Conservation (phyloP, 2,888 invertebrate genomes). For the Agonopterix subpropinquella region DNA sequence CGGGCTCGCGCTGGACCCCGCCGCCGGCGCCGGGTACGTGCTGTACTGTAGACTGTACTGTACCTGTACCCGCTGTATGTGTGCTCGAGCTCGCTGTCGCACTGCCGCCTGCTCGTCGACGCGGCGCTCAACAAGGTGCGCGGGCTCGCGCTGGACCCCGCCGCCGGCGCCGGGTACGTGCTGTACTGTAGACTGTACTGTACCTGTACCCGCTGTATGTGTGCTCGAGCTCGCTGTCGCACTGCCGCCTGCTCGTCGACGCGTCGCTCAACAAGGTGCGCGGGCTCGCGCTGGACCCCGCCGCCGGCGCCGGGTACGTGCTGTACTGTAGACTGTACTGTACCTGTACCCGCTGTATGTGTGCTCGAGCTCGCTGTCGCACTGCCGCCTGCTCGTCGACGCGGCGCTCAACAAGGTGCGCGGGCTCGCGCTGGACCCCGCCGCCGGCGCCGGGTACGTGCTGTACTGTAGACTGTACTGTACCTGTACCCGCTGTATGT, state of each 20-base stretch:
- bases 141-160: conserved; percentile 87
- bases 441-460: conserved; percentile 31
- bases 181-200: conserved; percentile 4
- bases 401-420: conserved; percentile 80
- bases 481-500: conserved; percentile 80
- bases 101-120: conserved; percentile 83
- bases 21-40: conserved; percentile 31
- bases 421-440: conserved; percentile 87
- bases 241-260: conserved; percentile 83
- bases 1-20: conserved; percentile 87
- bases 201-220: conserved; percentile 80
- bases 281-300: conserved; percentile 87
- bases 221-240: conserved; percentile 77
- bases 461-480: conserved; percentile 4
- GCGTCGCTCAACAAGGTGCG: conserved; percentile 80
- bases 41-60: conserved; percentile 4
- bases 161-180: conserved; percentile 31
- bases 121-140: conserved; percentile 80
- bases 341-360: conserved; percentile 80
- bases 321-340: conserved; percentile 4
- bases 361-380: conserved; percentile 77
- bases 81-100: conserved; percentile 77
- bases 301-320: conserved; percentile 31
- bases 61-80: conserved; percentile 80
- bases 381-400: conserved; percentile 83